phyloP scores from a whole-genome alignment of 2,888 invertebrate genomes.

The Nemotelus nigrinus region DNA sequence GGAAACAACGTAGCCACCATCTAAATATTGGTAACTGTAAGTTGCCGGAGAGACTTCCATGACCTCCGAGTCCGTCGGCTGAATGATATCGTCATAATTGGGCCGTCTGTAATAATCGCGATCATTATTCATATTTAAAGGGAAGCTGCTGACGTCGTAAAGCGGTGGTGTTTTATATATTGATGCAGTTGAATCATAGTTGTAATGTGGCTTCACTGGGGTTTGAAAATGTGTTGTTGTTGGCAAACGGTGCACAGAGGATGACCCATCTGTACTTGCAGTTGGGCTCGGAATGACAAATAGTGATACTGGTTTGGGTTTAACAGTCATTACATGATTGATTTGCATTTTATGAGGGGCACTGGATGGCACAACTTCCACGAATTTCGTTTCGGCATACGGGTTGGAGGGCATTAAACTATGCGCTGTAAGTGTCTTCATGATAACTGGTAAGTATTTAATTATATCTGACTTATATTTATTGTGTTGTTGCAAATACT shows the following conservation, averaged over 20 bases:
- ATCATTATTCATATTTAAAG: neutral
- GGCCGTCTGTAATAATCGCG: slow-evolving; percentile 16
- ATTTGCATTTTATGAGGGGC: too few relatives aligned
- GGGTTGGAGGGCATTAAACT: neutral
- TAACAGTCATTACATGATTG: too few relatives aligned
- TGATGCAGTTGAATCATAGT: neutral
- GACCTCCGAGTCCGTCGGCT: neutral
- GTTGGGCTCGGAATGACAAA: too few relatives aligned
- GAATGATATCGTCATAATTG: neutral
- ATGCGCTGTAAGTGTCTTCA: slow-evolving; percentile 7
- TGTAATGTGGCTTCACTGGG: neutral
- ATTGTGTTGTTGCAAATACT: slow-evolving; percentile 4
- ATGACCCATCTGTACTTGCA: too few relatives aligned
- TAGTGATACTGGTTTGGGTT: too few relatives aligned
- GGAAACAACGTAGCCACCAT: slow-evolving; percentile 21
- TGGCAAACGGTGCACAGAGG: too few relatives aligned
- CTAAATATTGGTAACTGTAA: neutral
- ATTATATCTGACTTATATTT: slow-evolving; percentile 7
- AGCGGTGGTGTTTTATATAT: neutral
- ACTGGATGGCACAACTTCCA: too few relatives aligned
- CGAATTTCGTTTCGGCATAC: too few relatives aligned
- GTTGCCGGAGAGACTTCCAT: neutral
- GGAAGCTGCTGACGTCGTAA: neutral
- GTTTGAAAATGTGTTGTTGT: too few relatives aligned
- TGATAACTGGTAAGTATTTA: slow-evolving; percentile 1